Percentiles rank a stretch among this genome's conserved stretches.
Evolutionary conservation across 1,140 invertebrate species (phyloP).

Genomic region (Drosophila nigromelanica): DNA sequence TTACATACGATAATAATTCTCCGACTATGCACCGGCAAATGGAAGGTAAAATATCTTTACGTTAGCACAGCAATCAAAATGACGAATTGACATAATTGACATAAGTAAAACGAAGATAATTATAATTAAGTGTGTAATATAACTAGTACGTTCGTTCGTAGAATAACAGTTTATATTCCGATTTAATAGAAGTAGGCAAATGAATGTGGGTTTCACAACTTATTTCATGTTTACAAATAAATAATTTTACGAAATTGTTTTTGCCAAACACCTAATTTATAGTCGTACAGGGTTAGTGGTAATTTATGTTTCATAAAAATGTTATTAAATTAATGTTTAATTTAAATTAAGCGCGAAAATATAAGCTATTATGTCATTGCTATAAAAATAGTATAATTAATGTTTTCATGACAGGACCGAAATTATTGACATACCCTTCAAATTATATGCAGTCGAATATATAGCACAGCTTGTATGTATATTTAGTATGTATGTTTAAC

Average conservation of each 20-base stretch:
- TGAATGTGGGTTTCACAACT: constrained; percentile 24
- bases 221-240: neutral
- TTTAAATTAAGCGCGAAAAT: neutral
- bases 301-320: neutral
- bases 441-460: neutral
- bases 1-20: constrained; percentile 1
- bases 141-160: constrained; percentile 3
- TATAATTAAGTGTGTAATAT: constrained; percentile 28
- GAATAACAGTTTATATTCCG: constrained; percentile 2
- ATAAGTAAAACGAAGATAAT: constrained; percentile 3
- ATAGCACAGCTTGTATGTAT: neutral
- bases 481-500: neutral
- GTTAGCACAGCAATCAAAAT: constrained; percentile 45
- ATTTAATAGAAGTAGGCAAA: neutral
- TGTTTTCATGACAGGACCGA: neutral
- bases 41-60: neutral
- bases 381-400: neutral
- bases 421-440: neutral
- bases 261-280: neutral
- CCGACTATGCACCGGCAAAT: constrained; percentile 11
- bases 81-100: constrained; percentile 7
- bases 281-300: neutral
- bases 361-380: neutral
- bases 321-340: constrained; percentile 1
- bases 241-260: neutral